Evolutionary conservation across 2,888 invertebrate species (phyloP), one percentile per base, ranked within the genome.

Genomic region (Stenoptilia bipunctidactyla): DNA sequence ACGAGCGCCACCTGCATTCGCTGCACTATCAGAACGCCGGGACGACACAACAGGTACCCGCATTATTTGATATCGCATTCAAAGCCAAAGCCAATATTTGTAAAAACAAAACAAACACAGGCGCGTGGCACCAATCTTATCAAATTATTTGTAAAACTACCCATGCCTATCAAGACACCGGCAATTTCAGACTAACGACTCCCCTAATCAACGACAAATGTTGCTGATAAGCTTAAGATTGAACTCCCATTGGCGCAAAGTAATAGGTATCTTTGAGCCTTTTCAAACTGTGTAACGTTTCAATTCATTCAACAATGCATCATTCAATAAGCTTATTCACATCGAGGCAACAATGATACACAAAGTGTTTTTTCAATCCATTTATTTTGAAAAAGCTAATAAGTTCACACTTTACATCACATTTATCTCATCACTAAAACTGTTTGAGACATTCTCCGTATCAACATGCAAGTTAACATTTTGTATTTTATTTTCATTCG

Each of bases 81-180:
- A 4, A 2, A 30, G 30, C n/a, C 4, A 12, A 20, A 10, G n/a
- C 30, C 4, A 30, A 30, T 30, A 30, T 30, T 30, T 30, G 30
- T 9, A n/a, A 12, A 9, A 12, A 30, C 30, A 30, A 30, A 30
- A 30, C 10, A 30, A 30, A 30, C 45, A 36, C 44, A 39, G 15
- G 8, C 13, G 9, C 35, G 14, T 35, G 36, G 39, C 39, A 42
- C 46, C 49, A 49, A 46, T 56, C 61, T 67, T 66, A 67, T 66
- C 65, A 57, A 53, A 50, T 13, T 56, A 52, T 58, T 61, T 56
- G 56, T 60, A 47, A 44, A 50, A 52, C 55, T 54, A 42, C 40
- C 37, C 42, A 40, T 42, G n/a, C 6, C 2, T 30, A 30, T 30
- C 30, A 10, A n/a, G 30, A 10, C 30, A 30, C 30, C 12, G 30